Base-by-base conservation (phyloP, 2,113 vertebrate species). In the Verasper variegatus region DNA sequence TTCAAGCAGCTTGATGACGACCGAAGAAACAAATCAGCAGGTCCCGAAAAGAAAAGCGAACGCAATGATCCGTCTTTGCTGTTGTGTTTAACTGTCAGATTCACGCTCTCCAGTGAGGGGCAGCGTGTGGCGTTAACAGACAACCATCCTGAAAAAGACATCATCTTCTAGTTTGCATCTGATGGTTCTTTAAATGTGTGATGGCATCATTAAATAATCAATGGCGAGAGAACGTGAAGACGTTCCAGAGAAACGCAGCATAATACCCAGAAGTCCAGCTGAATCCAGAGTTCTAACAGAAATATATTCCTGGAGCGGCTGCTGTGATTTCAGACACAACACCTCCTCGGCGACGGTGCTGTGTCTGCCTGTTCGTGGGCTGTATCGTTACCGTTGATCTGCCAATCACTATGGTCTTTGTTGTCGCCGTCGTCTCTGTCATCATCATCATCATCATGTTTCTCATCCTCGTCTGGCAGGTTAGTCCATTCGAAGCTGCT, bases 401-500 rank as follows among this genome's bases (percentile, higher is more conserved):
- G n/a, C 47, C 15, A 20, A 11, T 54, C 20, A n/a, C 51, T n/a
- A 20, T n/a, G 1, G 9, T 63, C 7, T 57, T 18, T 14, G 58
- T 52, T 4, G 1, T 23, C 26, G 14, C 23, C 17, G 21, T n/a
- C 10, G 0, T 60, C 5, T 26, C 15, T 18, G 47, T 60, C 3
- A 1, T 31, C 40, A 8, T 42, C 31, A 7, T 60, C 5, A 47
- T 21, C 3, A 1, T 31, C 40, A 8, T 42, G 21, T 5, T 55
- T 37, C 0, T 64, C 60, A 0, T 66, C 64, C 0, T 66, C 61
- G 13, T 82, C 76, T 0, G 67, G 56, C 68, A 86, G 84, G 82
- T 89, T 86, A 35, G 73, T 82, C 84, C 84, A 82, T 24, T 59
- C 35, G 4, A 0, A 57, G 45, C 5, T 26, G 60, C 52, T 69